phyloP scores from a whole-genome alignment of 2,888 invertebrate genomes.

The Pseudococcus jackbeardsleyi region DNA sequence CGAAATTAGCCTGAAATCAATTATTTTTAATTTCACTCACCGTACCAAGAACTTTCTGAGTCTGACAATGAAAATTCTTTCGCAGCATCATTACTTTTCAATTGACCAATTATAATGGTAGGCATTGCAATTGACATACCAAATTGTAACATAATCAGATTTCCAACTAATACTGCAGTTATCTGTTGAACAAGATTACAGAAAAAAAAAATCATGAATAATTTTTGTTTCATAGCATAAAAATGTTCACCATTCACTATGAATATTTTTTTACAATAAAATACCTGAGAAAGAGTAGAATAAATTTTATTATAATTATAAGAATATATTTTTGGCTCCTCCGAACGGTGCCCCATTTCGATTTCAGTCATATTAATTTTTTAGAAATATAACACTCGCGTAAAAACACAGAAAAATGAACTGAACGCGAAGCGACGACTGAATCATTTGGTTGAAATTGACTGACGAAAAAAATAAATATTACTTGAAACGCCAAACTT shows the following conservation, averaged over 20 bases:
- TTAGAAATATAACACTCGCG: not conserved
- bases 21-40: not conserved
- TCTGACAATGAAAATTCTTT: not conserved
- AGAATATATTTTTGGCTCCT: not conserved
- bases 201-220: not conserved
- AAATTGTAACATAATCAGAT: constrained; percentile 51
- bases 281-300: constrained; percentile 6
- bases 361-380: not conserved
- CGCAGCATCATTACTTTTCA: not conserved
- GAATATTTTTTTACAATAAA: not conserved
- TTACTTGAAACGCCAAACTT: not conserved
- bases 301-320: constrained; percentile 42
- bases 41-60: constrained; percentile 40
- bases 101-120: constrained; percentile 2
- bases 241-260: not conserved
- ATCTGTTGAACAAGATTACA: not conserved
- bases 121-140: constrained; percentile 56
- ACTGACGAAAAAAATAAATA: not conserved
- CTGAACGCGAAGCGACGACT: not conserved
- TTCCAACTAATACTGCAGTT: constrained; percentile 39
- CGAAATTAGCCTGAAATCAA: too few relatives aligned
- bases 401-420: not conserved
- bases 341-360: not conserved
- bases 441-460: not conserved
- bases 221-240: not conserved